These are phyloP conservation scores for Taenaris catops DNA, from an alignment of 2,888 invertebrate species.

Conservation along the genomic window DNA sequence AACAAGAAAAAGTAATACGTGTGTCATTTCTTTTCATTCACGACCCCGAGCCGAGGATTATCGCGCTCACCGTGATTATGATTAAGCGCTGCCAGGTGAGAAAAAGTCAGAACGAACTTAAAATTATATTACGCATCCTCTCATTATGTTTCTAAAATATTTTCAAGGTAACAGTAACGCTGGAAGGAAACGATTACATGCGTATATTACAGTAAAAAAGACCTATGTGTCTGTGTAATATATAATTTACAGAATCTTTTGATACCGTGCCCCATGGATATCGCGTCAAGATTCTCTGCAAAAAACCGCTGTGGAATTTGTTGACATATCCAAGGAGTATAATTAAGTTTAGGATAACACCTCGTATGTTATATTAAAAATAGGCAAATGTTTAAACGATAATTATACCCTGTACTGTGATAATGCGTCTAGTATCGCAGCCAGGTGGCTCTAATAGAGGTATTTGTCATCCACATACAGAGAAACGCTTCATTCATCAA, in stretches of 20 bases:
- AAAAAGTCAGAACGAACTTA: conserved; percentile 52
- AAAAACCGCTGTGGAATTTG: too few relatives aligned
- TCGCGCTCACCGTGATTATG: conserved; percentile 58
- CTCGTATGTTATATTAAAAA: too few relatives aligned
- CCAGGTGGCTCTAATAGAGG: conserved; percentile 65
- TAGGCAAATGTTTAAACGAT: conserved; percentile 31
- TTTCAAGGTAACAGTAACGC: conserved; percentile 18
- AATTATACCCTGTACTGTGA: conserved; percentile 31
- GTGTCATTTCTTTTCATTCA: conserved; percentile 54
- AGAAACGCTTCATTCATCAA: conserved; percentile 60
- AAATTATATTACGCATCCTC: conserved; percentile 49
- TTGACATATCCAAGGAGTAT: too few relatives aligned
- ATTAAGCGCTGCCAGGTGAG: conserved; percentile 51
- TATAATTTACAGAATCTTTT: too few relatives aligned
- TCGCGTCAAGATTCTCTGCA: too few relatives aligned
- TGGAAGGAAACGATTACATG: neutral
- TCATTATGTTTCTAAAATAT: conserved; percentile 40
- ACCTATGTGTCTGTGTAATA: too few relatives aligned
- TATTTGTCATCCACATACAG: conserved; percentile 63
- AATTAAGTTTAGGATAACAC: too few relatives aligned
- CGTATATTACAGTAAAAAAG: conserved; percentile 3
- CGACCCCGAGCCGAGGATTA: conserved; percentile 46
- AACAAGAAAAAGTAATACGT: conserved; percentile 49
- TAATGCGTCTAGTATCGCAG: conserved; percentile 34
- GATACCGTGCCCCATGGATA: too few relatives aligned